phyloP scores from a whole-genome alignment of 1,140 invertebrate genomes.

The Achroia grisella region DNA sequence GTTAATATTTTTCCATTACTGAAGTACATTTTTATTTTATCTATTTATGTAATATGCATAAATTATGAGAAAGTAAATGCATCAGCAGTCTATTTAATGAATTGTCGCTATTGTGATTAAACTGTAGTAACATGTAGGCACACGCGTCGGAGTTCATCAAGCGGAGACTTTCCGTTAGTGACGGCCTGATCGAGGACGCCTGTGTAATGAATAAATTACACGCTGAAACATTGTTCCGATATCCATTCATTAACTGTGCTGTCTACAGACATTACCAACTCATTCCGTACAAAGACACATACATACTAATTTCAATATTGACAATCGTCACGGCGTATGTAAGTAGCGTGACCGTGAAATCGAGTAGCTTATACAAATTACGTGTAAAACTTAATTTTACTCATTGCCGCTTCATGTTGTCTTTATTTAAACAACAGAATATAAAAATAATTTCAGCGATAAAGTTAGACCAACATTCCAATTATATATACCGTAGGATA shows the following conservation, averaged over 20 bases:
- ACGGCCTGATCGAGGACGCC: constrained; percentile 58
- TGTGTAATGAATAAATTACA: constrained; percentile 73
- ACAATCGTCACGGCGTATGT: constrained; percentile 45
- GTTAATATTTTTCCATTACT: no score
- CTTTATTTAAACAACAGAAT: no score
- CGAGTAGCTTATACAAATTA: constrained; percentile 15
- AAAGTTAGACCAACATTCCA: no score
- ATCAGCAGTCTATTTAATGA: no score
- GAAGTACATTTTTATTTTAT: no score
- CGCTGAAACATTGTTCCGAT: constrained; percentile 69
- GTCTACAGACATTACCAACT: constrained; percentile 34
- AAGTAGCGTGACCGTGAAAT: constrained; percentile 40
- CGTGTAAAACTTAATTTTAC: constrained; percentile 29
- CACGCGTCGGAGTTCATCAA: constrained; percentile 37
- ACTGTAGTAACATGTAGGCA: no score
- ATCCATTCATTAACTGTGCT: constrained; percentile 56
- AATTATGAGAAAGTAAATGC: no score
- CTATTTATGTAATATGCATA: no score
- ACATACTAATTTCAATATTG: constrained; percentile 53
- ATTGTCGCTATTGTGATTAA: no score
- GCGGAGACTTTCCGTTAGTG: constrained; percentile 62
- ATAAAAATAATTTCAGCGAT: no score
- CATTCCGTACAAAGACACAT: constrained; percentile 23
- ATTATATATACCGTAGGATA: no score
- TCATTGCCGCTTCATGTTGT: constrained; percentile 50